These are phyloP conservation scores for Coenobita brevimanus DNA, from an alignment of 1,140 invertebrate genomes.

Conservation along the genomic window DNA sequence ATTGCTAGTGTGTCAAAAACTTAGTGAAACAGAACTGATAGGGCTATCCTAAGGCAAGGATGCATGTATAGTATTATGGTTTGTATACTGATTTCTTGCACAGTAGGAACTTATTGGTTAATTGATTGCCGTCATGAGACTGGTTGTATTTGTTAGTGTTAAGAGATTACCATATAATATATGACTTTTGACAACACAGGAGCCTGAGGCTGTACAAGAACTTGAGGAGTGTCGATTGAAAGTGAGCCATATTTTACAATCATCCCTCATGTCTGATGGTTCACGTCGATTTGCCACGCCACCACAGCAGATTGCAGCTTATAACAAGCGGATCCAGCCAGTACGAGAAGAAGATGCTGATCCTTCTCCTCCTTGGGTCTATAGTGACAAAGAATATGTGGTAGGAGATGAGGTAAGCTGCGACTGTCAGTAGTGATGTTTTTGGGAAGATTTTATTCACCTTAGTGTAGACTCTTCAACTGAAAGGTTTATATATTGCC, in stretches of 20 bases:
- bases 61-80: no score
- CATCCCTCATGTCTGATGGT: constrained; percentile 87
- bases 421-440: no score
- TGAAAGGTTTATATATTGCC: no score
- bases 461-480: no score
- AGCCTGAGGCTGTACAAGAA: constrained; percentile 81
- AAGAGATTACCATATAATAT: background rate
- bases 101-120: no score
- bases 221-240: constrained; percentile 88
- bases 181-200: constrained; percentile 71
- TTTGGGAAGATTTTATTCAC: no score
- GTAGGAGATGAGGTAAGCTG: constrained; percentile 75
- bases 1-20: no score
- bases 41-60: no score
- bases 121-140: background rate
- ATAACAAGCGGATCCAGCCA: constrained; percentile 84
- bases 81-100: no score
- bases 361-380: constrained; percentile 69
- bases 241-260: constrained; percentile 88
- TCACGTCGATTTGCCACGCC: constrained; percentile 86
- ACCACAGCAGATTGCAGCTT: constrained; percentile 89
- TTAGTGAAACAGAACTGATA: no score
- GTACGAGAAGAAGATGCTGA: constrained; percentile 72
- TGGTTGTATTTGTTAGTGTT: background rate
- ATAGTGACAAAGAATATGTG: constrained; percentile 71